phyloP scores from a whole-genome alignment of 2,888 invertebrate genomes.

The Coronaproctus castanopsis region DNA sequence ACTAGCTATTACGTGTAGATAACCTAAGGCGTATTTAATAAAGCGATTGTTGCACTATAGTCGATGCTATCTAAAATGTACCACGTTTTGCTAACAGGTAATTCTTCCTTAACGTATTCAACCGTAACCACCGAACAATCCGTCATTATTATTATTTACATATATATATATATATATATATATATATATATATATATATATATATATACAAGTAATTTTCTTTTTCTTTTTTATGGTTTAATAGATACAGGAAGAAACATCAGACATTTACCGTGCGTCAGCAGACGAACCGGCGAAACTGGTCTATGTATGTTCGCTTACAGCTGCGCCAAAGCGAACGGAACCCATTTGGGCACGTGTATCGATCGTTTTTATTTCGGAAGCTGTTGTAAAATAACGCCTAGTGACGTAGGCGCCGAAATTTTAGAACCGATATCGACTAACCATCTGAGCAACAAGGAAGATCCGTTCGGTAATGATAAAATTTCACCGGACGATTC shows the following conservation, averaged over 20 bases:
- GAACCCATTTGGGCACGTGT: constrained; percentile 76
- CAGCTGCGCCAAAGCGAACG: constrained; percentile 74
- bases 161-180: too few relatives aligned
- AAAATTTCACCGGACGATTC: background rate
- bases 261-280: constrained; percentile 69
- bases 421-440: constrained; percentile 22
- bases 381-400: constrained; percentile 59
- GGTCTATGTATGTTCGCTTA: constrained; percentile 89
- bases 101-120: too few relatives aligned
- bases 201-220: too few relatives aligned
- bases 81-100: too few relatives aligned
- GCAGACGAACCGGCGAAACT: constrained; percentile 51
- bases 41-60: too few relatives aligned
- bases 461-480: constrained; percentile 6
- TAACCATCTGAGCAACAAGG: constrained; percentile 38
- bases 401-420: constrained; percentile 15
- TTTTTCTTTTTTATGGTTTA: too few relatives aligned
- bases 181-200: too few relatives aligned
- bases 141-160: too few relatives aligned
- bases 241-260: constrained; percentile 70
- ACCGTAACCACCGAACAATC: too few relatives aligned
- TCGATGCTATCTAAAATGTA: too few relatives aligned
- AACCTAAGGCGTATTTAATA: too few relatives aligned
- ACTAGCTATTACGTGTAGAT: too few relatives aligned
- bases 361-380: constrained; percentile 86